Conservation (phyloP, 2,113 vertebrate genomes). For the Chunga burmeisteri region DNA sequence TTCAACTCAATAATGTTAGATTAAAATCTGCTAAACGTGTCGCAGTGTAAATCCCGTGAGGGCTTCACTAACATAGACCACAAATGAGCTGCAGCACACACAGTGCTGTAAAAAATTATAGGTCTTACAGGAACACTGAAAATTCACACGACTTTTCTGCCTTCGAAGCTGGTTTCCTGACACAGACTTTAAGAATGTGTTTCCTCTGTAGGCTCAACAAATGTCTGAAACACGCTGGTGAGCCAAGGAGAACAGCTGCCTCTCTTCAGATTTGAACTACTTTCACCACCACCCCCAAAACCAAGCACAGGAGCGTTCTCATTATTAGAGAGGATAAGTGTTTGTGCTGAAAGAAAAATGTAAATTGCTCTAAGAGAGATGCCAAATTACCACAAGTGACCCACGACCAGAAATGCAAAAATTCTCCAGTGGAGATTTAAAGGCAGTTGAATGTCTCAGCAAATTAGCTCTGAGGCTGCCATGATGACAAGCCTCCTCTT, state of each 20-base stretch:
- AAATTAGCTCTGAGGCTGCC: background rate
- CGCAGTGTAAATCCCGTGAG: background rate
- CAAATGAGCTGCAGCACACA: background rate
- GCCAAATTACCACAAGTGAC: slow-evolving; percentile 46
- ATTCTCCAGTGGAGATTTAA: background rate
- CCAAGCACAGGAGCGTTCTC: background rate
- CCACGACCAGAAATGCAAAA: background rate
- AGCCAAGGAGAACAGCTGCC: slow-evolving; percentile 57
- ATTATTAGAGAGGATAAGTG: slow-evolving; percentile 20
- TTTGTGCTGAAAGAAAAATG: slow-evolving; percentile 51
- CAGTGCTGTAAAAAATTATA: background rate
- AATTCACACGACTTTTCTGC: slow-evolving; percentile 12
- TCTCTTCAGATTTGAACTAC: slow-evolving; percentile 4
- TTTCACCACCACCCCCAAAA: slow-evolving; percentile 35
- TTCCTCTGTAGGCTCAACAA: slow-evolving; percentile 38
- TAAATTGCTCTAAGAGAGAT: slow-evolving; percentile 3
- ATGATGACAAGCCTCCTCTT: background rate
- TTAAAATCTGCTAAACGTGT: background rate
- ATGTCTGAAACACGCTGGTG: background rate
- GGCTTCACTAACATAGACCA: background rate
- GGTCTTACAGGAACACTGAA: background rate
- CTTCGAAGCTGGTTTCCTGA: background rate
- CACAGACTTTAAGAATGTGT: slow-evolving; percentile 29
- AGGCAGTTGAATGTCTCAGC: slow-evolving; percentile 10
- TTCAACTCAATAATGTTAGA: background rate